Percentiles rank a stretch among this genome's conserved stretches.
These are phyloP conservation scores for Aphyosemion australe DNA, from an alignment of 2,113 vertebrate genomes.

Conservation along the genomic window DNA sequence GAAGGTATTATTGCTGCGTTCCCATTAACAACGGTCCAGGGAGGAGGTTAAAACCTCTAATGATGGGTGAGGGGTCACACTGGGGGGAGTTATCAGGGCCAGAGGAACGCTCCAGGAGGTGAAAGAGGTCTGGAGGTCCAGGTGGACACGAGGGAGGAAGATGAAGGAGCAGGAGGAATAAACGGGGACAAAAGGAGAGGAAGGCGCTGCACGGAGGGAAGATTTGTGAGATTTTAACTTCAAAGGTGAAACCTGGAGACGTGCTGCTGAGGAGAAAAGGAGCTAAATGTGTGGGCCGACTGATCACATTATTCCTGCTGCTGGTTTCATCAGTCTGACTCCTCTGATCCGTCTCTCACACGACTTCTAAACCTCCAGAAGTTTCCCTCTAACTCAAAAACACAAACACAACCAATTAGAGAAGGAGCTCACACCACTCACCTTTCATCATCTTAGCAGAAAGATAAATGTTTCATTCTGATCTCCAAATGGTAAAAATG, in stretches of 20 bases:
- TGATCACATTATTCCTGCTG: conserved; percentile 64
- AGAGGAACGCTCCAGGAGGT: conserved; percentile 28
- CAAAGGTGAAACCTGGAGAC: conserved; percentile 56
- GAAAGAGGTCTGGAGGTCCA: conserved; percentile 28
- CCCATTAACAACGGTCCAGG: conserved; percentile 63
- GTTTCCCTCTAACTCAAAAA: too few species aligned
- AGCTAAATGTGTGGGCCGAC: conserved; percentile 56
- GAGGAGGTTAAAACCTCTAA: conserved; percentile 36
- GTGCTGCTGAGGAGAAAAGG: conserved; percentile 21
- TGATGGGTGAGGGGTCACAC: conserved; percentile 28
- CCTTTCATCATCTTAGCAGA: too few species aligned
- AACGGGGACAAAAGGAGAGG: background rate
- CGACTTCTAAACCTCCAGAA: too few species aligned
- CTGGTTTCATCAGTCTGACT: conserved; percentile 67
- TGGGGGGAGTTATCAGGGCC: conserved; percentile 11
- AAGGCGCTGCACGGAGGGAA: background rate
- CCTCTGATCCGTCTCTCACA: conserved; percentile 23
- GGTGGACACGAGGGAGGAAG: conserved; percentile 37
- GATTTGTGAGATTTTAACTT: conserved; percentile 53
- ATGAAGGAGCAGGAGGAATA: conserved; percentile 26
- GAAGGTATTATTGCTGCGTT: conserved; percentile 65
- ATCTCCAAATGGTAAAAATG: too few species aligned
- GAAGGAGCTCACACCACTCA: too few species aligned
- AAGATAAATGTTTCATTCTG: too few species aligned
- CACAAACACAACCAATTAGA: too few species aligned